Evolutionary conservation across 2,797 vertebrate genomes (phyloP).

Genomic region (Scyliorhinus canicula): DNA sequence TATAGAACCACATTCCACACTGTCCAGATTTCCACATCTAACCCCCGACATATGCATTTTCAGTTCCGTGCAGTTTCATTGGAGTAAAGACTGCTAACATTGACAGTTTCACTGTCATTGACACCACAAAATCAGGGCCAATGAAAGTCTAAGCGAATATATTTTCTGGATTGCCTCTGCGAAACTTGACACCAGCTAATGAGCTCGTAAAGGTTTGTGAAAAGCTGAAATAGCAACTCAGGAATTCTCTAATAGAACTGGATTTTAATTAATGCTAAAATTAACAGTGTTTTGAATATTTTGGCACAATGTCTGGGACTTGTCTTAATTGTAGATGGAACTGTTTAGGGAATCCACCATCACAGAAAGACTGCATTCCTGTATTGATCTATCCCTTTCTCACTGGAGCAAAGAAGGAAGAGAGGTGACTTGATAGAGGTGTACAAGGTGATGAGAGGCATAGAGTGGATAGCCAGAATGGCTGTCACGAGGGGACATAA

Average conservation of each 20-base stretch:
- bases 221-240: neutral
- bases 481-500: too few relatives aligned
- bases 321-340: neutral
- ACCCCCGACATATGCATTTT: too few relatives aligned
- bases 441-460: too few relatives aligned
- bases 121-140: too few relatives aligned
- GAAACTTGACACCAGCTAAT: neutral
- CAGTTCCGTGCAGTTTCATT: too few relatives aligned
- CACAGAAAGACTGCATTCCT: neutral
- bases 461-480: too few relatives aligned
- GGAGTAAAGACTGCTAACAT: too few relatives aligned
- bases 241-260: neutral
- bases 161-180: neutral
- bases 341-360: neutral
- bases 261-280: neutral
- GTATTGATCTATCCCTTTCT: neutral
- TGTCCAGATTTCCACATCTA: too few relatives aligned
- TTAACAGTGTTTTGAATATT: neutral
- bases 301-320: neutral
- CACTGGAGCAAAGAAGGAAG: too few relatives aligned
- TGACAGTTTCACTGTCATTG: too few relatives aligned
- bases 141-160: neutral
- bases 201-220: neutral
- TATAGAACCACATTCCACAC: neutral
- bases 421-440: too few relatives aligned